Base-by-base conservation (phyloP, 1,140 invertebrate species). In the Megalonaias nervosa region DNA sequence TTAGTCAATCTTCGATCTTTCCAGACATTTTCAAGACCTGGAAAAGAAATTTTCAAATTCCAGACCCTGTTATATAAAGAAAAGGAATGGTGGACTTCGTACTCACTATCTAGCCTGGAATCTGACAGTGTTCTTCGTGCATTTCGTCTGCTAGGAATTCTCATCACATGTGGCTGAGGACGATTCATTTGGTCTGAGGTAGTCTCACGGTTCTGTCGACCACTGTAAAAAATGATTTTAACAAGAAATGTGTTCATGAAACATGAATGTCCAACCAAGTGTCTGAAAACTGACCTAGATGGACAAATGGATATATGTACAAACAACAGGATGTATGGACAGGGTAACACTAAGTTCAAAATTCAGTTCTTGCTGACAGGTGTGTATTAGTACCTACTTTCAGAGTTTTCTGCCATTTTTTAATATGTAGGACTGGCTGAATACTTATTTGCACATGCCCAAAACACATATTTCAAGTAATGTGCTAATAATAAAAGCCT, bases 141-240 rank as follows among this genome's bases (percentile, higher is more conserved):
- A 86, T 95, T 95, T 79, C 97, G 93, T 81, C 96, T 93, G 79
- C 97, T 98, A 13, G 97, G 96, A n/a, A 95, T 95, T 81, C 97
- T 93, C 62, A 95, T 94, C 87, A 99, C 98, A 61, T 94, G 92
- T 58, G 96, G 96, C 67, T 95, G 95, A 21, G 95, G 92, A 82
- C 92, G 93, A 94, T 92, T 67, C 92, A 88, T 68, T 93, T 90
- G 74, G 92, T 92, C 87, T 91, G 92, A 84, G 23, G 92, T 91
- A 55, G 92, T 92, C 86, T 93, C 92, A 89, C 94, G 93, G 83
- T 94, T 93, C 77, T 94, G 93, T 65, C 94, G 91, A 81, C 94
- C 94, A 90, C 93, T 93, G 85, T 17, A 90, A 90, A 87, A 78
- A 88, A 82, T 74, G 61, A 61, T 62, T 14, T 38, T 31, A 62